Evolutionary conservation across 2,797 vertebrate genomes (phyloP).

Genomic region (Phalanger gymnotis): DNA sequence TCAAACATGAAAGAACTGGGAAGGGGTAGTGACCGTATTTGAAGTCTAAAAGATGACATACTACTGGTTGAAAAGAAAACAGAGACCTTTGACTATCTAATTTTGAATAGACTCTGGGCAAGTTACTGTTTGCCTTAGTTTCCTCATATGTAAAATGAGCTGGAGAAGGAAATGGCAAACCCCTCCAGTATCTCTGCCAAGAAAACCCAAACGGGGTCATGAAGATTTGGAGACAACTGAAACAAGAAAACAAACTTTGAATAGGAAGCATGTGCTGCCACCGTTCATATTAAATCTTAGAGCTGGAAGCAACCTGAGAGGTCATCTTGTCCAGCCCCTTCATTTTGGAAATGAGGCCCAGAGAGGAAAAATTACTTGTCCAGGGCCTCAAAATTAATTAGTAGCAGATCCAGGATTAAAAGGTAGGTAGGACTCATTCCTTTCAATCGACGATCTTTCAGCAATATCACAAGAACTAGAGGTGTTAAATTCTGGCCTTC

Average conservation of each 20-base stretch:
- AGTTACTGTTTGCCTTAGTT: background rate
- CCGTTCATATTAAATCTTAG: background rate
- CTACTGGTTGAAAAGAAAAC: slow-evolving; percentile 16
- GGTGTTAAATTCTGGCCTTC: background rate
- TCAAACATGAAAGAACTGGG: slow-evolving; percentile 56
- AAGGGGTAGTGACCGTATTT: background rate
- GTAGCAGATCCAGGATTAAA: background rate
- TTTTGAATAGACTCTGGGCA: background rate
- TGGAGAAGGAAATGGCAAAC: background rate
- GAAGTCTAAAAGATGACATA: slow-evolving; percentile 36
- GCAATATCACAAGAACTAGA: background rate
- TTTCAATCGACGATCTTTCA: background rate
- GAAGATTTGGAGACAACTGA: background rate
- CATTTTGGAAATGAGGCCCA: background rate
- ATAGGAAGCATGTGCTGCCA: background rate
- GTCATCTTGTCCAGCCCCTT: background rate
- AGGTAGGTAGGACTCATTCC: background rate
- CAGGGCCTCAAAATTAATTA: background rate
- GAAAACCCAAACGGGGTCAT: background rate
- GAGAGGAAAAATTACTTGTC: background rate
- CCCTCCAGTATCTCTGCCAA: background rate
- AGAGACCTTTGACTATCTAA: background rate
- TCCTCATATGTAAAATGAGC: background rate
- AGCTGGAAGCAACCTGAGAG: background rate
- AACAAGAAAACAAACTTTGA: background rate